Conservation (phyloP, 1,140 invertebrate species). For the Reticulitermes speratus region DNA sequence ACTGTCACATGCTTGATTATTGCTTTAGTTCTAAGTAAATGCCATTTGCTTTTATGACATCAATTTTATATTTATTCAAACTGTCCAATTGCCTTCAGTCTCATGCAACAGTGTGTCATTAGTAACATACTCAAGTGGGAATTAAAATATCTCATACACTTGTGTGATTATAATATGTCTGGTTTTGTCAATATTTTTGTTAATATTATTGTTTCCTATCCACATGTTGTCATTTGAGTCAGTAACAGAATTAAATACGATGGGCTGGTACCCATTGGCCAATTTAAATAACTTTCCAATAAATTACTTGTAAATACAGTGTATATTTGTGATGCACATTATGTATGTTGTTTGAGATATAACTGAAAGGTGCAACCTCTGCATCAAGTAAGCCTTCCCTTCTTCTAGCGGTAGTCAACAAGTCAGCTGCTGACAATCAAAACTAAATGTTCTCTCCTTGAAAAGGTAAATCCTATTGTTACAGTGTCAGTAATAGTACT, state of each 20-base stretch:
- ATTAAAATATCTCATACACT: neutral
- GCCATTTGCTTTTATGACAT: too few species aligned
- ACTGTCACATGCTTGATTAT: too few species aligned
- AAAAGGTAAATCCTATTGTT: neutral
- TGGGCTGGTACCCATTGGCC: neutral
- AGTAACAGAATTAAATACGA: neutral
- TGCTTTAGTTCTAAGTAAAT: too few species aligned
- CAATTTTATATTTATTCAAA: too few species aligned
- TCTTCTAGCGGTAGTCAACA: conserved; percentile 15
- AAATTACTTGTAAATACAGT: neutral
- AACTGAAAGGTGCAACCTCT: neutral
- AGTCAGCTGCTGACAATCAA: conserved; percentile 11
- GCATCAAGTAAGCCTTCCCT: conserved; percentile 7
- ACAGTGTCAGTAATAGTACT: neutral
- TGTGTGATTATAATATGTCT: neutral
- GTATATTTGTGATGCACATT: conserved; percentile 8
- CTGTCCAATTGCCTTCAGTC: too few species aligned
- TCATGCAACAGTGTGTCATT: too few species aligned
- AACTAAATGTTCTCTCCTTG: neutral
- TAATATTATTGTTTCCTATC: neutral
- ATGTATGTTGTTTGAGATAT: neutral
- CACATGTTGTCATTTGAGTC: neutral
- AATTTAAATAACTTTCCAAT: neutral
- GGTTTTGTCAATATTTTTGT: neutral
- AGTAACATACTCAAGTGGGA: too few species aligned